phyloP scores from a whole-genome alignment of 30 jellyfish, hydroid and myxozoan genomes.

The Aurelia aurita region DNA sequence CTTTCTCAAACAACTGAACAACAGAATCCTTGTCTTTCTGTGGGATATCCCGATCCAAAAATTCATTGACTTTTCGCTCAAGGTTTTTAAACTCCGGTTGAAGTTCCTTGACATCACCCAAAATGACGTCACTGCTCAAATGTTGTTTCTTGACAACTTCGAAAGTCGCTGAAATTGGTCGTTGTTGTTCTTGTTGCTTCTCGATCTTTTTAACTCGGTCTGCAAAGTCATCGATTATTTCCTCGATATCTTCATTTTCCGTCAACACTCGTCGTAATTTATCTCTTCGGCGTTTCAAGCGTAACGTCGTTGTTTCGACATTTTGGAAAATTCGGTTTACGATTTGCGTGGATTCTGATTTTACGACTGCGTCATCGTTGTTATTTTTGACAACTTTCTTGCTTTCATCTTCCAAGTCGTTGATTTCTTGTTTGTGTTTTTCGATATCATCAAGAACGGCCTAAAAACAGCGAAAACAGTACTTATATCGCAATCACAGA shows the following conservation, averaged over 20 bases:
- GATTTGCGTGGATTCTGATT: slow-evolving; percentile 29
- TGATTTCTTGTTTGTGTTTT: slow-evolving; percentile 39
- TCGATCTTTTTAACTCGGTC: slow-evolving; percentile 68
- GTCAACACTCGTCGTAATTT: slow-evolving; percentile 63
- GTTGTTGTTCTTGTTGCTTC: slow-evolving; percentile 56
- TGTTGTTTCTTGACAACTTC: slow-evolving; percentile 79
- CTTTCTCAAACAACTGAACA: slow-evolving; percentile 43
- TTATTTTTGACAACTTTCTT: slow-evolving; percentile 73
- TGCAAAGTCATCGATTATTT: slow-evolving; percentile 71
- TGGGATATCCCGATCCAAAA: slow-evolving; percentile 45
- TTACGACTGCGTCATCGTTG: slow-evolving; percentile 58
- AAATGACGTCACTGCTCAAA: slow-evolving; percentile 35
- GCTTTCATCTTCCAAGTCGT: slow-evolving; percentile 42
- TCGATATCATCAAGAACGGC: slow-evolving; percentile 72
- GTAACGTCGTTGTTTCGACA: slow-evolving; percentile 44
- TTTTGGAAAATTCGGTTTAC: slow-evolving; percentile 44
- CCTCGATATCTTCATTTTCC: slow-evolving; percentile 63
- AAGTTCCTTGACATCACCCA: slow-evolving; percentile 61
- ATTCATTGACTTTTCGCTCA: slow-evolving; percentile 66
- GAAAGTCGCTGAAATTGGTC: slow-evolving; percentile 79
- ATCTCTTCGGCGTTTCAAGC: slow-evolving; percentile 68
- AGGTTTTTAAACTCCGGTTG: slow-evolving; percentile 49
- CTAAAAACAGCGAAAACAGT: slow-evolving; percentile 12
- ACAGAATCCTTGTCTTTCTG: slow-evolving; percentile 53
- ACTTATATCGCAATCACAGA: neutral